Evolutionary conservation across 2,888 invertebrate species (phyloP), one percentile per base, ranked within the genome.

Genomic region (Parapristionchus giblindavisi): DNA sequence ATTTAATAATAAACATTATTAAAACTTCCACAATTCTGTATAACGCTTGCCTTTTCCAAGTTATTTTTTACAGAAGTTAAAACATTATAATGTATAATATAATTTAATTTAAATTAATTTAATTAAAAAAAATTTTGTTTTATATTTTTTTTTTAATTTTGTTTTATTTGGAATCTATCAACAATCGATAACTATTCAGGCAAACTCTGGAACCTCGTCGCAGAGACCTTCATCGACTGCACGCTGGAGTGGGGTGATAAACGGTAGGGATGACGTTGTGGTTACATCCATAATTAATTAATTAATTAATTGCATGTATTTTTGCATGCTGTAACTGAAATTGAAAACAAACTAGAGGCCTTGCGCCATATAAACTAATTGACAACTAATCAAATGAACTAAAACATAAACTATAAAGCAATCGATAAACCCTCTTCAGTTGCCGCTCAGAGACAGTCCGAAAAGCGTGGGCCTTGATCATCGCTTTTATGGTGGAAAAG

Each of bases 171-270:
- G 8, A 60, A 34, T 34, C 24, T 14, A 51, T 32, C 43, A 51
- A 51, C n/a, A 51, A 51, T 3, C 24, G 51, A 27, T 27, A 58
- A 58, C 1, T 60, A 71, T 75, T 21, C 63, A 79, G 79, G 84
- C 48, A 87, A 87, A 75, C 54, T 87, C 58, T 87, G 86, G 86
- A 85, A 85, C 76, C 79, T 80, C 52, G 83, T 86, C 2, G 87
- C 87, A 3, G 87, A 87, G 77, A 84, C 85, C 1, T 85, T 87
- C 66, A 86, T 87, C 48, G 87, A 87, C 76, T 87, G 86, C 72
- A 87, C 87, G 8, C 77, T 87, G 34, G 87, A 87, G 75, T 87
- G 87, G 87, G 87, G 87, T n/a, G 87, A 87, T 66, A 77, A 83
- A 48, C 78, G 82, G 82, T 81, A 21, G n/a, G 38, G 36, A 32